These are phyloP conservation scores for Coluber constrictor DNA, from an alignment of 2,797 vertebrate genomes.

Conservation along the genomic window DNA sequence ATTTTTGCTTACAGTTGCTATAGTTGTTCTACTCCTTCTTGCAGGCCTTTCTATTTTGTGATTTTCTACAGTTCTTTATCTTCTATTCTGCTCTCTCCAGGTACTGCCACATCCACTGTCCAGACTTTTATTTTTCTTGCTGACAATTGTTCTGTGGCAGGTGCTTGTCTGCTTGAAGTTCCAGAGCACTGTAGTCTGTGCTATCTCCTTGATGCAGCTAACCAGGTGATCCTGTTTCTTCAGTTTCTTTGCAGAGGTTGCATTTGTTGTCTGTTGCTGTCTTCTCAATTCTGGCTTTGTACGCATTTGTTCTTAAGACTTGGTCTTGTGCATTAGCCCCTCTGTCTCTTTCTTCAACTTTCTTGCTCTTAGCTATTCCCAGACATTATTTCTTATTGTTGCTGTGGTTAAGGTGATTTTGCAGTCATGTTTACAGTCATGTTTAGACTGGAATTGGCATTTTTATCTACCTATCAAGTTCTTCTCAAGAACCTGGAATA, in stretches of 20 bases:
- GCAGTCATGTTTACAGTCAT: not conserved
- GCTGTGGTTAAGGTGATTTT: not conserved
- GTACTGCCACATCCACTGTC: not conserved
- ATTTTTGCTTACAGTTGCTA: not conserved
- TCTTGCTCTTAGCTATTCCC: not conserved
- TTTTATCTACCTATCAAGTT: not conserved
- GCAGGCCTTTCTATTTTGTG: not conserved
- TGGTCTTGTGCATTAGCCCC: not conserved
- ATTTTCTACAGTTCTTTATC: not conserved
- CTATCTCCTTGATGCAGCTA: not conserved
- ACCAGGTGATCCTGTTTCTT: not conserved
- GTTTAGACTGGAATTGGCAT: not conserved
- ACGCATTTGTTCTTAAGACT: not conserved
- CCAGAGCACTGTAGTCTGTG: not conserved
- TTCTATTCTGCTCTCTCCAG: not conserved
- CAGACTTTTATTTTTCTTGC: not conserved
- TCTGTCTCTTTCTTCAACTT: not conserved
- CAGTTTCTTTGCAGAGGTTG: not conserved
- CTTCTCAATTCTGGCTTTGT: not conserved
- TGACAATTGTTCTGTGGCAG: not conserved
- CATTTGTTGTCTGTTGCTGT: not conserved
- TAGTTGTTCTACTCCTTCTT: not conserved
- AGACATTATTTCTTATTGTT: not conserved
- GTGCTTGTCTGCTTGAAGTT: not conserved
- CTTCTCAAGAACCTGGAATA: not conserved